These are phyloP conservation scores for Motacilla alba DNA, from an alignment of 2,113 vertebrate species.

Conservation along the genomic window DNA sequence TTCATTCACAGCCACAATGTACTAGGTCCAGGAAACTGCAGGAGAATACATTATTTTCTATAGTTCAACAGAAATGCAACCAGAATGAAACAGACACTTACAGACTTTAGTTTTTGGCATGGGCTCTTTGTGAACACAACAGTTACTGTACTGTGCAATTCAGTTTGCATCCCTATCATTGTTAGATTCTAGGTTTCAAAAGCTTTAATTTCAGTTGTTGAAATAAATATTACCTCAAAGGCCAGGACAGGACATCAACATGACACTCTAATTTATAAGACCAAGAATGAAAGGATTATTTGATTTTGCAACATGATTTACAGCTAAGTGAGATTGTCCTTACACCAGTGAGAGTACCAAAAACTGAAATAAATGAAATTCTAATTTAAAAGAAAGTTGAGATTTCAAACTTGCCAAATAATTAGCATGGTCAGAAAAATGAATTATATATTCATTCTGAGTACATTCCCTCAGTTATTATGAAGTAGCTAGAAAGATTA, in stretches of 20 bases:
- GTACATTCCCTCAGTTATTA: not conserved
- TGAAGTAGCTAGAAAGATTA: slow-evolving; percentile 1
- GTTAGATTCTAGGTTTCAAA: not conserved
- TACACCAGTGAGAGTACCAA: not conserved
- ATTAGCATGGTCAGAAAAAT: not conserved
- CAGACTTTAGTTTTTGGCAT: not conserved
- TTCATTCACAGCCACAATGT: not conserved
- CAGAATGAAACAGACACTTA: not conserved
- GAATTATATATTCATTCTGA: not conserved
- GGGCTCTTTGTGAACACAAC: not conserved
- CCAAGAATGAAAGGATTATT: not conserved
- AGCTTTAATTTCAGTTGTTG: not conserved
- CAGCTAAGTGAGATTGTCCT: not conserved
- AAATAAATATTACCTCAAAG: not conserved
- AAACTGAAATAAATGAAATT: not conserved
- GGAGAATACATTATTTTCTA: not conserved
- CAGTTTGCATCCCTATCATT: not conserved
- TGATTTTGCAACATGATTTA: not conserved
- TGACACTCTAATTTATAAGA: not conserved
- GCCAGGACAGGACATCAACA: not conserved
- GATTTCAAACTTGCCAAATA: not conserved
- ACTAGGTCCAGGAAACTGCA: not conserved
- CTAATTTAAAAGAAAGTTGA: not conserved
- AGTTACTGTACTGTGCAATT: too few relatives aligned
- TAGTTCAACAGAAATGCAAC: not conserved